These are phyloP conservation scores for Bellardia bayeri DNA, from an alignment of 2,888 invertebrate species.

Conservation along the genomic window DNA sequence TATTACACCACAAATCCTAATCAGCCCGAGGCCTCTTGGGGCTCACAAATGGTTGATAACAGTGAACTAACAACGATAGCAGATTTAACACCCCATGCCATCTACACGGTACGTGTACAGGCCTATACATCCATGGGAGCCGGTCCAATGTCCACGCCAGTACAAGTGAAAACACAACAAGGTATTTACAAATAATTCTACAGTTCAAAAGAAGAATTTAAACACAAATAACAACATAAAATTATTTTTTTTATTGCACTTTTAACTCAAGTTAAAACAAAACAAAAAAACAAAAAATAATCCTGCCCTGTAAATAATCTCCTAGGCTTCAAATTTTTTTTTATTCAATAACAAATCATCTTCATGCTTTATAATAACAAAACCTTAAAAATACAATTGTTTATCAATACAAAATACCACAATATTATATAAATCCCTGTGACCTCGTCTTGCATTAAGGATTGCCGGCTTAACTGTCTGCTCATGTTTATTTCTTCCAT, in stretches of 20 bases:
- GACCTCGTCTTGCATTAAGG: background rate
- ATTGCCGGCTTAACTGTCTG: background rate
- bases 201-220: background rate
- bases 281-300: no score
- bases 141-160: constrained; percentile 97
- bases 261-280: no score
- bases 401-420: background rate
- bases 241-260: background rate
- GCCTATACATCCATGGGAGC: constrained; percentile 97
- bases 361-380: background rate
- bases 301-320: no score
- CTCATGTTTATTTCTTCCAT: background rate
- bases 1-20: constrained; percentile 97
- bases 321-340: no score
- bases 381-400: background rate
- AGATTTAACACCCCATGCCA: constrained; percentile 95
- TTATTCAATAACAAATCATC: no score
- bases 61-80: constrained; percentile 96
- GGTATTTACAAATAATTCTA: constrained; percentile 85
- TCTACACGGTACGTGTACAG: constrained; percentile 97
- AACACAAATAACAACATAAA: constrained; percentile 25
- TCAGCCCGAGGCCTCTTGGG: constrained; percentile 95
- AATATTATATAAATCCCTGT: background rate
- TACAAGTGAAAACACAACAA: constrained; percentile 99
- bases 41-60: constrained; percentile 96